Conservation (phyloP, 2,113 vertebrate genomes). For the Chloropsis hardwickii region DNA sequence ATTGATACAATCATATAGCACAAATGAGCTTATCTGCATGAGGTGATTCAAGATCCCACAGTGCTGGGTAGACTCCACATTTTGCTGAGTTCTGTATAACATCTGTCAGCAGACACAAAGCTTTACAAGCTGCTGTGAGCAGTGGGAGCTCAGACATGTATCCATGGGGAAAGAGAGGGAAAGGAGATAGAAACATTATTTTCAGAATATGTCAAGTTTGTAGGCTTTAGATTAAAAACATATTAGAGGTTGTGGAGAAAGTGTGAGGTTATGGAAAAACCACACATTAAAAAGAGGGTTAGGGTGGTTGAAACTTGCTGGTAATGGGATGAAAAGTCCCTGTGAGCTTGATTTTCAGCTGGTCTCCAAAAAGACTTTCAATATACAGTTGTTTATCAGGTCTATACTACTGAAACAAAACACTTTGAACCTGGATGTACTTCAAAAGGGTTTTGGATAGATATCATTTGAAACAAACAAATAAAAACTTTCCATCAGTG, state of each 20-base stretch:
- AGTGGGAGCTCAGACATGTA: neutral
- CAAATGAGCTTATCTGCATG: slow-evolving; percentile 6
- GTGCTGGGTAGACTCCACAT: neutral
- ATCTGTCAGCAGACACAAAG: slow-evolving; percentile 7
- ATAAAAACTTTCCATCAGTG: neutral
- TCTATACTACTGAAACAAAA: neutral
- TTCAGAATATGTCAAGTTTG: neutral
- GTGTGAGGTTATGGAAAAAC: neutral
- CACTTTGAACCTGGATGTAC: neutral
- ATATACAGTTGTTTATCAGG: neutral
- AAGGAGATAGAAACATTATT: neutral
- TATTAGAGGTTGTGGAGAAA: neutral
- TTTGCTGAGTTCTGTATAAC: neutral
- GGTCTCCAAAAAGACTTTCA: neutral
- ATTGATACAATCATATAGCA: neutral
- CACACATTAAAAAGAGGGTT: neutral
- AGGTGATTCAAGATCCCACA: neutral
- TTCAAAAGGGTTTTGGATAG: neutral
- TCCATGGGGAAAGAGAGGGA: neutral
- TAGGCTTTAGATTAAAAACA: neutral
- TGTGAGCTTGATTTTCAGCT: neutral
- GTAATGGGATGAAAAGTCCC: neutral
- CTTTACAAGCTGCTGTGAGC: neutral
- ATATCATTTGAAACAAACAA: neutral
- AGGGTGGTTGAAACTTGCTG: neutral